Conservation (phyloP, 2,113 vertebrate genomes). For the Heterocephalus glaber region DNA sequence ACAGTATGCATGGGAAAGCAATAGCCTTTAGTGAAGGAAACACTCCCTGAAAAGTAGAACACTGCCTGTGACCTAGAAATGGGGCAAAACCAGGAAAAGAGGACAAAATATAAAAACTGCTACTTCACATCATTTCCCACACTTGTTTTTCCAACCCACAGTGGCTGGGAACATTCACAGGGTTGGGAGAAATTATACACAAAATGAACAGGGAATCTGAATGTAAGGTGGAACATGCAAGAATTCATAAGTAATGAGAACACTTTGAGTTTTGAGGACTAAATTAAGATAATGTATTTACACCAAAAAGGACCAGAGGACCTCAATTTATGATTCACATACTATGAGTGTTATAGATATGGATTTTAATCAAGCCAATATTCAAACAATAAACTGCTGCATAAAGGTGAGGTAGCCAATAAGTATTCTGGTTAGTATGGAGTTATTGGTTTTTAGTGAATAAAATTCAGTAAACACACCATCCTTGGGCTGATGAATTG, state of each 20-base stretch:
- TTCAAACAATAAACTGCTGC: not conserved
- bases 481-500: not conserved
- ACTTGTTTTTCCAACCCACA: not conserved
- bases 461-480: not conserved
- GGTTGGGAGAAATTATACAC: not conserved
- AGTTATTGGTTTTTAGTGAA: not conserved
- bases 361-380: not conserved
- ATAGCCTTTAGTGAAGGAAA: not conserved
- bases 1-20: not conserved
- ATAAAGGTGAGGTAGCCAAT: not conserved
- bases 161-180: not conserved
- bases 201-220: not conserved
- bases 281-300: not conserved
- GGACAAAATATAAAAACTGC: not conserved
- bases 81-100: not conserved
- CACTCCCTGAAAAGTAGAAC: not conserved
- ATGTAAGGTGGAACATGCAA: not conserved
- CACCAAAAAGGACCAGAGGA: not conserved
- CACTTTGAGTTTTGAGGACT: not conserved
- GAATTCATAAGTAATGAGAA: not conserved
- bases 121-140: not conserved
- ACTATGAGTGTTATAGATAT: not conserved
- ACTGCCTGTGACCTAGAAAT: conserved; percentile 22
- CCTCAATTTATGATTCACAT: not conserved
- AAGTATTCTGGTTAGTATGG: not conserved